These are phyloP conservation scores for Corapipo altera DNA, from an alignment of 2,113 vertebrate genomes.

Conservation along the genomic window DNA sequence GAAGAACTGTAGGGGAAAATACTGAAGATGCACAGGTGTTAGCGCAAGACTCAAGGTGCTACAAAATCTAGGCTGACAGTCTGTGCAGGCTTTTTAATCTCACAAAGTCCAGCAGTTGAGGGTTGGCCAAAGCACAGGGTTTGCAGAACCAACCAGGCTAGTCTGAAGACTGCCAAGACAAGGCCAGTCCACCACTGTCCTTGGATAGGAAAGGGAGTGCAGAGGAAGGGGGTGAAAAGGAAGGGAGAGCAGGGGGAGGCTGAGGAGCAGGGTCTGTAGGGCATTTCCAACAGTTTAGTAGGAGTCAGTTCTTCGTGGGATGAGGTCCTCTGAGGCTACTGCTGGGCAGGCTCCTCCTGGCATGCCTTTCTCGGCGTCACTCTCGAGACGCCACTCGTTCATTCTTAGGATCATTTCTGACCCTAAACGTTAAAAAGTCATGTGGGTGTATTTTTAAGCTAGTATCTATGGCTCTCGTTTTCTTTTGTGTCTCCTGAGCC, in stretches of 20 bases:
- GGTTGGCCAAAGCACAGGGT: background rate
- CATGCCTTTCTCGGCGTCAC: background rate
- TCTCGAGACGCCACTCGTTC: background rate
- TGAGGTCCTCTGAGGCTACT: fast-evolving
- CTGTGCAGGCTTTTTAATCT: background rate
- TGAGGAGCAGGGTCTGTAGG: background rate
- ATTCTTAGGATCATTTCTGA: background rate
- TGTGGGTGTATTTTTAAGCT: fast-evolving
- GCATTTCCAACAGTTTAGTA: too few relatives aligned
- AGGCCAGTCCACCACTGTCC: fast-evolving
- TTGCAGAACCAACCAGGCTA: background rate
- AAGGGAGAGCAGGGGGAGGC: background rate
- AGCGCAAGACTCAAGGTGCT: background rate
- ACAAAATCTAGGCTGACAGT: background rate
- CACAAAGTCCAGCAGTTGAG: background rate
- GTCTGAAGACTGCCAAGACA: background rate
- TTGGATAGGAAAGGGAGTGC: background rate
- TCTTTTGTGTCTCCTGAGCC: fast-evolving
- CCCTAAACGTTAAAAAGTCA: background rate
- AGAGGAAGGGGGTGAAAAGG: fast-evolving
- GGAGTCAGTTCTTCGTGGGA: fast-evolving
- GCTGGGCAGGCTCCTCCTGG: background rate
- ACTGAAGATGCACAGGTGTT: background rate
- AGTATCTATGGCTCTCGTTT: fast-evolving
- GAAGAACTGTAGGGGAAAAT: background rate